A percentile compares a stretch with the other conserved stretches of the same genome.
Conservation (phyloP, 2,797 vertebrate genomes). For the Chlorospingus flavigularis region DNA sequence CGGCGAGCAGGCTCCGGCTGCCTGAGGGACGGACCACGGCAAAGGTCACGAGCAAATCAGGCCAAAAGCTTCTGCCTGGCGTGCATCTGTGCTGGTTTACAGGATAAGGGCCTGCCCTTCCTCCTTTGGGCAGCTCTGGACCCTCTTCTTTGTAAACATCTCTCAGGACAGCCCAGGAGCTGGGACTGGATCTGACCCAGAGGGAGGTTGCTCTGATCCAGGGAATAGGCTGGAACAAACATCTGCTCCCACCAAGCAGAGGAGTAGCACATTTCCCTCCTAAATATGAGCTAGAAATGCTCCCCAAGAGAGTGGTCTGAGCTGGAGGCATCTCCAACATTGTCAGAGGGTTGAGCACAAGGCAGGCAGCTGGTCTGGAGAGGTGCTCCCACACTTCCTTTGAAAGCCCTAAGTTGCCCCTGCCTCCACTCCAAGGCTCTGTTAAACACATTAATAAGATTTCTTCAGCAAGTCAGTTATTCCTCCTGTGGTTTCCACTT, state of each 20-base stretch:
- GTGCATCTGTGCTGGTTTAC: background rate
- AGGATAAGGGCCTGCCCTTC: background rate
- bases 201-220: background rate
- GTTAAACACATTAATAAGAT: background rate
- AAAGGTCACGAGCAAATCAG: background rate
- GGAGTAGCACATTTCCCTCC: background rate
- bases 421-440: background rate
- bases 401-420: background rate
- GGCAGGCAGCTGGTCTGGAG: background rate
- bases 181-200: background rate
- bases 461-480: background rate
- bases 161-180: background rate
- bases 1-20: background rate
- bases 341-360: background rate
- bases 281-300: background rate
- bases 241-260: background rate
- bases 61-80: background rate
- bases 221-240: rapidly evolving
- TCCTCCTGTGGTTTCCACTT: slow-evolving; percentile 32
- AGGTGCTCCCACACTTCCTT: background rate
- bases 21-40: rapidly evolving
- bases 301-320: background rate
- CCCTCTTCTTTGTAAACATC: background rate
- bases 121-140: background rate
- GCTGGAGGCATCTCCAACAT: background rate